These are phyloP conservation scores for Coilia nasus DNA, from an alignment of 2,797 vertebrate species.

Conservation along the genomic window DNA sequence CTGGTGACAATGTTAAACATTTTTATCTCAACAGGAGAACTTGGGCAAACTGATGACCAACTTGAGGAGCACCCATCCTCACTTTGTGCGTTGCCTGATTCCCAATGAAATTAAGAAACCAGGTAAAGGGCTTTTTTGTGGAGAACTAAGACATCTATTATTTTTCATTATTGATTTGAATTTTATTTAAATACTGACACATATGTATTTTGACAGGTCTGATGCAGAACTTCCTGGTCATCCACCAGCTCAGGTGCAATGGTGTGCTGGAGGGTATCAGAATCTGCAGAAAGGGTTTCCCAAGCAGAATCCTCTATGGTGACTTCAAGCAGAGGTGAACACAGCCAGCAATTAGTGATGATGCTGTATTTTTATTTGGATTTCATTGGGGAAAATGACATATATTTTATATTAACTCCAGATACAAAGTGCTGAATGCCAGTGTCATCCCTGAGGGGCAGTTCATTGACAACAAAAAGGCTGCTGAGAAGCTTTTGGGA, in stretches of 20 bases:
- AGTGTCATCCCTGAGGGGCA: slow-evolving; percentile 88
- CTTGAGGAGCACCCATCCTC: slow-evolving; percentile 84
- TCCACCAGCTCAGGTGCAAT: slow-evolving; percentile 89
- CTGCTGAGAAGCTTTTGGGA: slow-evolving; percentile 85
- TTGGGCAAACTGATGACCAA: slow-evolving; percentile 89
- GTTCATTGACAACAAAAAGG: slow-evolving; percentile 90
- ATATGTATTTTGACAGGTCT: slow-evolving; percentile 66
- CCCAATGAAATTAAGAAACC: slow-evolving; percentile 64
- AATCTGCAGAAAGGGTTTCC: slow-evolving; percentile 68
- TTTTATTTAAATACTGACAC: too few relatives aligned
- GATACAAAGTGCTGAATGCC: slow-evolving; percentile 84
- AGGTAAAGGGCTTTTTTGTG: slow-evolving; percentile 46
- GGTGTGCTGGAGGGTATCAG: slow-evolving; percentile 87
- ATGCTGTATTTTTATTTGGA: too few relatives aligned
- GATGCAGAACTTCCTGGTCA: slow-evolving; percentile 89
- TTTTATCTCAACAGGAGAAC: slow-evolving; percentile 77
- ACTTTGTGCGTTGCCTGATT: slow-evolving; percentile 90
- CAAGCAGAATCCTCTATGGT: slow-evolving; percentile 81
- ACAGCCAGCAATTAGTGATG: too few relatives aligned
- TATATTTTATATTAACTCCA: slow-evolving; percentile 37
- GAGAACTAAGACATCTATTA: neutral
- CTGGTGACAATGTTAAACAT: neutral
- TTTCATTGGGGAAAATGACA: neutral
- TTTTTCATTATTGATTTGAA: too few relatives aligned
- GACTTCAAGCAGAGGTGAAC: slow-evolving; percentile 83